Base-by-base conservation (phyloP, 2,888 invertebrate species). In the Drosophila nigricruria region DNA sequence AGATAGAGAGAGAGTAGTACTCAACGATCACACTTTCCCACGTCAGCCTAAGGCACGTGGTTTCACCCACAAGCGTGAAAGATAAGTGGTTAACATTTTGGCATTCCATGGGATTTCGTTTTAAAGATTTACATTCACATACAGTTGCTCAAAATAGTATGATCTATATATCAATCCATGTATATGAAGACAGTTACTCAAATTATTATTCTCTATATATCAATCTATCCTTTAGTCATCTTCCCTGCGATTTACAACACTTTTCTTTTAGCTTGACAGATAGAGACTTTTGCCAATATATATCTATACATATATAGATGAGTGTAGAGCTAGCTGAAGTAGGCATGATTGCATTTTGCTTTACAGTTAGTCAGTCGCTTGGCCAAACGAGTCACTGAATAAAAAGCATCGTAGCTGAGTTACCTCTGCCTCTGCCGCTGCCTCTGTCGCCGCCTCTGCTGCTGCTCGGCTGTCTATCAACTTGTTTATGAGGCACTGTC, bases 401-500 rank as follows among this genome's bases (percentile, higher is more conserved):
- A 73, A 73, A 74, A 50, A 32, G 50, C 50, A 32, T 32, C 50
- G 34, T 5, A 23, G 50, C 34, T 34, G 34, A 3, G 18, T 12
- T 30, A 8, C 32, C 23, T 27, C 18, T 30, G 59, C 52, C 27
- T 47, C 60, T 38, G 59, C 42, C 47, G 5, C 27, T 40, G 40
- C 20, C 9, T 16, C 16, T 52, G 62, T 43, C 5, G 23, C 18
- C 18, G n/a, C 38, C 25, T 20, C 50, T n/a, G 57, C 25, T 59
- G 25, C 38, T 53, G 25, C 57, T 71, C 52, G 40, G 30, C 64
- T 75, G 85, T 79, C 81, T 77, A 71, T 79, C 65, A 79, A 70
- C 87, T 83, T 77, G 79, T 81, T 81, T 70, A 72, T 77, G 77
- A 74, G 79, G 61, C 65, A 56, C 74, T 69, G 78, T 61, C 58